Base-by-base conservation (phyloP, 2,888 invertebrate genomes). In the Entomobrya proxima region DNA sequence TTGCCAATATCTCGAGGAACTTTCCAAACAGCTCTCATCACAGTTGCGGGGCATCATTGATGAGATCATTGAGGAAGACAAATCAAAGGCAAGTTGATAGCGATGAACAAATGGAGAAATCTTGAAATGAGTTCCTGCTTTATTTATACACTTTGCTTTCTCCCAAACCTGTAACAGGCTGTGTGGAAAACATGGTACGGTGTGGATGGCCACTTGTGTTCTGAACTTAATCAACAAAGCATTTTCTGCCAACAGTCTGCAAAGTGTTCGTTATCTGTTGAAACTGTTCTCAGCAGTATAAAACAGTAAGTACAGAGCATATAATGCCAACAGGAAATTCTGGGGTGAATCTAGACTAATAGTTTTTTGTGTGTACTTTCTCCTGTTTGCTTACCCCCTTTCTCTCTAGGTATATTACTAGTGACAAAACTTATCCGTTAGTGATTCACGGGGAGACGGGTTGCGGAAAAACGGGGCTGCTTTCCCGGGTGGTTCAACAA, bases 401-500 rank as follows among this genome's bases (percentile, higher is more conserved):
- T 15, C 30, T 30, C 9, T 1, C 79, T 91, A 95, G 95, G 84
- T 96, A 96, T 90, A 93, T 96, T 87, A 93, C 93, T 15, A 93
- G 94, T 13, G 94, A 94, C 86, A 93, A 93, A 89, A 92, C 35
- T 92, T 93, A 87, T 24, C 96, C 96, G 0, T 92, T 97, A 85
- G 94, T 96, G 15, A 92, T 97, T 83, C 94, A 95, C 86, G 97
- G 96, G 0, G 94, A 95, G 32, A 94, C 94, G n/a, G 97, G 97
- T 13, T 95, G 95, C 91, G 97, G 97, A 0, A 97, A 97, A 92
- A 96, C 96, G 3, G 95, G 96, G 0, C 92, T 96, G 6, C 93
- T 96, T 47, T 95, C 97, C 0, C 94, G 95, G 88, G 94, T 95
- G 11, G 94, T 95, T 86, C 95, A 95, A 91, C 95, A 96, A 91